Percentiles rank a stretch among this genome's conserved stretches.
phyloP scores from a whole-genome alignment of 2,888 invertebrate genomes.

The Arge pagana region DNA sequence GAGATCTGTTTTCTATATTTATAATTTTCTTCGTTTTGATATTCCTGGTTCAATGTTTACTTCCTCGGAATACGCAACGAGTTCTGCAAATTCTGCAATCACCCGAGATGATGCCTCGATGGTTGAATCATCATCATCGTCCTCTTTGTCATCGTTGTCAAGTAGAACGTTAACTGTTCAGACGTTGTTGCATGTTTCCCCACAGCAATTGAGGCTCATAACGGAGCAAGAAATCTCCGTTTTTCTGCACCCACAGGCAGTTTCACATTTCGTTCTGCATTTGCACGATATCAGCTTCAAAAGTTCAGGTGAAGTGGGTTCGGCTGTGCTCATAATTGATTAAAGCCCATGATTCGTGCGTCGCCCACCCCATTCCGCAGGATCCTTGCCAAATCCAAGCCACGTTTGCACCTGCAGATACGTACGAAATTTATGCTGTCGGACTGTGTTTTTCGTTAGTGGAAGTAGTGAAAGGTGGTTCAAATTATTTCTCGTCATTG shows the following conservation, averaged over 20 bases:
- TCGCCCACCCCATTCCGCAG: constrained; percentile 15
- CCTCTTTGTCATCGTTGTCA: no score
- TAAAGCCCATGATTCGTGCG: neutral
- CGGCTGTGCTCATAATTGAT: constrained; percentile 2
- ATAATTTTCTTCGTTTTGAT: no score
- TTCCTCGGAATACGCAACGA: no score
- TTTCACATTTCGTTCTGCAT: no score
- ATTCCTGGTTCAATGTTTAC: no score
- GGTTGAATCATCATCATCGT: no score
- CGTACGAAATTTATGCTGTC: constrained; percentile 7
- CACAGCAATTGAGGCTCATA: constrained; percentile 1
- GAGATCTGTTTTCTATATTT: no score
- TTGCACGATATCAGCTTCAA: neutral
- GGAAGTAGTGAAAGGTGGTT: constrained; percentile 4
- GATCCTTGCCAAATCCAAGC: constrained; percentile 13
- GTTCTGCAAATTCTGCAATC: no score
- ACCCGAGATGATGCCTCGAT: no score
- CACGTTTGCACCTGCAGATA: constrained; percentile 13
- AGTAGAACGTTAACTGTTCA: neutral
- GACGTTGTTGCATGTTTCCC: constrained; percentile 1
- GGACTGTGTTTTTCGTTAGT: constrained; percentile 8
- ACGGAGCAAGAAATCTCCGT: constrained; percentile 28
- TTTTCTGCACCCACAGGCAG: constrained; percentile 29
- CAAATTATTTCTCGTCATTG: constrained; percentile 6
- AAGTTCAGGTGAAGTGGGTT: constrained; percentile 6